Evolutionary conservation across 2,113 vertebrate species (phyloP), one percentile per base, ranked within the genome.

Genomic region (Corapipo altera): DNA sequence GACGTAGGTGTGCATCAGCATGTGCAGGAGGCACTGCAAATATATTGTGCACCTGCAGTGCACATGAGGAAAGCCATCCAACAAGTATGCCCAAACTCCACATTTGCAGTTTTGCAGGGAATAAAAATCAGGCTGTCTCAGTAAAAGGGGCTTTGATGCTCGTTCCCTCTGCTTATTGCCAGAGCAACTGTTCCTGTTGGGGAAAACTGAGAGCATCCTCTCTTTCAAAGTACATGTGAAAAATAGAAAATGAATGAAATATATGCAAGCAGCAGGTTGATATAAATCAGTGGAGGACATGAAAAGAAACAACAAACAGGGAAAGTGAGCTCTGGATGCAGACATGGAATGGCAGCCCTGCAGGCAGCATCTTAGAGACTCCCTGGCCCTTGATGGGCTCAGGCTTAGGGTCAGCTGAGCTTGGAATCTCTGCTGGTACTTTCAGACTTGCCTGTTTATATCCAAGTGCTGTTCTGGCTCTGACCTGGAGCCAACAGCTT

Each of bases 21-120:
- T 24, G 89, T 92, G 94, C 66, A 91, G 70, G 33, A 88, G 76
- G 51, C 46, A 76, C 64, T 88, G 93, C 89, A 92, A 93, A 93
- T 48, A 77, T 3, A 89, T 9, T 1, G 18, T 39, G 92, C 91
- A 90, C 75, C 87, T 97, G 91, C 81, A 89, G 93, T 24, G 51
- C 92, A 71, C 71, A 7, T 48, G 55, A 86, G 59, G 17, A 85
- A 73, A 91, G 59, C 69, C 27, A 88, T n/a, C 93, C 94, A 80
- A 43, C 66, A 96, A 95, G 33, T 62, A 28, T n/a, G 82, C 89
- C 69, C 41, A 6, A 74, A 57, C 72, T 12, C 59, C 89, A 80
- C 73, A 86, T 66, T 64, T 48, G 76, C 51, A 76, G 65, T 54
- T 65, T 51, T 77, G 71, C 66, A 82, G 90, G 55, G 70, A 93